phyloP scores from a whole-genome alignment of 2,113 vertebrate species.

The Perognathus longimembris region DNA sequence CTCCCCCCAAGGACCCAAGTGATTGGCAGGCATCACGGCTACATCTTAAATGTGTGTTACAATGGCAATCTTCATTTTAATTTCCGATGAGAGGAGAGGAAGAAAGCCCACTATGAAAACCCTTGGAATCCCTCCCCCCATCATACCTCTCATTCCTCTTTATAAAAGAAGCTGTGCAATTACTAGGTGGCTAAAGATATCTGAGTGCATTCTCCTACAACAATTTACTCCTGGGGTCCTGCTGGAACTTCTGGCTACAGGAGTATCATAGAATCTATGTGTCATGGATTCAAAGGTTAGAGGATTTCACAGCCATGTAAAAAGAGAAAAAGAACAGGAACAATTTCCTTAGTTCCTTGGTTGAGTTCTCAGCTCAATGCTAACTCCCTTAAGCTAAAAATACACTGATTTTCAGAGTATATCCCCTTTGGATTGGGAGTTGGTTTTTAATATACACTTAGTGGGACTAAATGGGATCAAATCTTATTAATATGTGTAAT shows the following conservation, averaged over 20 bases:
- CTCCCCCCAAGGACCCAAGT: background rate
- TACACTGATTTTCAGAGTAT: constrained; percentile 20
- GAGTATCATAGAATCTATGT: constrained; percentile 22
- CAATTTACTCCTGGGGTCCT: constrained; percentile 54
- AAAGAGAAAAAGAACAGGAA: constrained; percentile 43
- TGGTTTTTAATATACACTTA: constrained; percentile 54
- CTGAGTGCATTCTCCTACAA: constrained; percentile 55
- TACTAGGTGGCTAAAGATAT: constrained; percentile 62
- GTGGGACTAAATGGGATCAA: constrained; percentile 41
- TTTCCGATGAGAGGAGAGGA: constrained; percentile 64
- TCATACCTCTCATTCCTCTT: constrained; percentile 64
- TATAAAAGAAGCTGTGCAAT: constrained; percentile 65
- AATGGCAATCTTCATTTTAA: constrained; percentile 73
- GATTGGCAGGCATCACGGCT: constrained; percentile 61
- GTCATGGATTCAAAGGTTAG: constrained; percentile 48
- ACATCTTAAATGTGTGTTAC: constrained; percentile 63
- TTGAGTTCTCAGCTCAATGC: background rate
- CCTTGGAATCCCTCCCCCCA: background rate
- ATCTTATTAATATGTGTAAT: constrained; percentile 55
- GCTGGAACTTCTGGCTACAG: constrained; percentile 38
- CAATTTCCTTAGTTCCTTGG: constrained; percentile 36
- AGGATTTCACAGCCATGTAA: constrained; percentile 4
- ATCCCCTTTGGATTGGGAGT: constrained; percentile 35
- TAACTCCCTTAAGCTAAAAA: constrained; percentile 32
- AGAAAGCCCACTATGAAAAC: constrained; percentile 62